phyloP scores from a whole-genome alignment of 2,888 invertebrate genomes.

The Lepidocyrtinus sp. region DNA sequence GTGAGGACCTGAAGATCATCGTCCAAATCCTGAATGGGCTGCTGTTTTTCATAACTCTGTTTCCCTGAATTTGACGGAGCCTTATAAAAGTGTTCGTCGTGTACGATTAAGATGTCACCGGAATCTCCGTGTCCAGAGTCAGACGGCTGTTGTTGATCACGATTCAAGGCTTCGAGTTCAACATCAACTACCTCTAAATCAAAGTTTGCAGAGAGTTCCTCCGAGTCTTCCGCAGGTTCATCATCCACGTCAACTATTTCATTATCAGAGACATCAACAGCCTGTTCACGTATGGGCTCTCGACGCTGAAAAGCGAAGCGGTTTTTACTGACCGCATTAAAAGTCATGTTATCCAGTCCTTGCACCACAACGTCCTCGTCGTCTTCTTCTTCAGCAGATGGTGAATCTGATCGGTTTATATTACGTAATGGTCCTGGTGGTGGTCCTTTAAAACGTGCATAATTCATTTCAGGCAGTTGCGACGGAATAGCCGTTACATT shows the following conservation, averaged over 20 bases:
- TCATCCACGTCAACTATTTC: slow-evolving; percentile 15
- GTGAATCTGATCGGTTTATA: too few species aligned
- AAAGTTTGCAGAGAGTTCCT: slow-evolving; percentile 30
- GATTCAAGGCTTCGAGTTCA: background rate
- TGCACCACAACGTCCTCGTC: slow-evolving; percentile 1
- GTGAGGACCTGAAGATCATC: background rate
- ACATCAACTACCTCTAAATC: too few species aligned
- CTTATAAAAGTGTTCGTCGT: background rate
- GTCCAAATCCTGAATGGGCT: background rate
- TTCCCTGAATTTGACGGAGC: background rate
- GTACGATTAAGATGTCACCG: background rate
- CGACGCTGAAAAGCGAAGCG: background rate
- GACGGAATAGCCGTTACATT: too few species aligned
- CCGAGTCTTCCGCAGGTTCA: slow-evolving; percentile 20
- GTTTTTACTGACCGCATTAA: background rate
- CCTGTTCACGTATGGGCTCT: background rate
- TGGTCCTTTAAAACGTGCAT: too few species aligned
- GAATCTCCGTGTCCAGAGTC: background rate
- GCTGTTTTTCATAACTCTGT: background rate
- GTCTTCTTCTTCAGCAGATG: background rate
- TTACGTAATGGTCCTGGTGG: too few species aligned
- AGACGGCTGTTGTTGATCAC: too few species aligned
- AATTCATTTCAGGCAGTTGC: too few species aligned
- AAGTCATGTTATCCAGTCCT: background rate
- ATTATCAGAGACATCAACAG: background rate